A percentile compares a stretch with the other conserved stretches of the same genome.
Evolutionary conservation across 2,888 invertebrate species (phyloP).

Genomic region (Bibio marci): DNA sequence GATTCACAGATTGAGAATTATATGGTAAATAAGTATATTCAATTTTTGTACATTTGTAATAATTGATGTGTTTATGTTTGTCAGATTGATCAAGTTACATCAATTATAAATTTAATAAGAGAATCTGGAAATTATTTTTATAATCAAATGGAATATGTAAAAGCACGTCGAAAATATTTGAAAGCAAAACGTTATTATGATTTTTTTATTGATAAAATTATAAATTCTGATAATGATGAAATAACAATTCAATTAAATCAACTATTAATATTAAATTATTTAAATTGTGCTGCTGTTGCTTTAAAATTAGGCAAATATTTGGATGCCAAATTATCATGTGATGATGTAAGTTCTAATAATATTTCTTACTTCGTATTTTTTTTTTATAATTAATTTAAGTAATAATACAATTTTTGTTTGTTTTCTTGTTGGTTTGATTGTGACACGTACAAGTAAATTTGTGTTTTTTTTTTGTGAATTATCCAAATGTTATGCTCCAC

Average conservation of each 20-base stretch:
- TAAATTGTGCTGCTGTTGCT: constrained; percentile 61
- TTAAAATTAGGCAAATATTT: constrained; percentile 43
- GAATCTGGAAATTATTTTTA: constrained; percentile 55
- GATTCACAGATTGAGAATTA: constrained; percentile 8
- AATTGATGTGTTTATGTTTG: not conserved
- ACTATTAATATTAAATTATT: constrained; percentile 33
- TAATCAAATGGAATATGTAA: constrained; percentile 36
- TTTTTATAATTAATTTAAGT: too few species aligned
- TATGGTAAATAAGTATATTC: constrained; percentile 1
- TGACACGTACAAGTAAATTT: too few species aligned
- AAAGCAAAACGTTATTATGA: constrained; percentile 61
- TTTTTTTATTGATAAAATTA: constrained; percentile 19
- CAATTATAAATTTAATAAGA: constrained; percentile 43
- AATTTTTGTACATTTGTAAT: not conserved
- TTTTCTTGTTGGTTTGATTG: too few species aligned
- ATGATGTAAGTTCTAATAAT: constrained; percentile 50
- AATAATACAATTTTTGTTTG: too few species aligned
- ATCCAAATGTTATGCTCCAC: too few species aligned
- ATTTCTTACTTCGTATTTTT: too few species aligned
- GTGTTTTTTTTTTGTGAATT: too few species aligned
- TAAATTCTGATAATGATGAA: constrained; percentile 18
- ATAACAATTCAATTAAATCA: constrained; percentile 19
- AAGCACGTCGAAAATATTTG: constrained; percentile 57
- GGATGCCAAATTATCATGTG: constrained; percentile 44
- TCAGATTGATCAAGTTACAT: constrained; percentile 31